These are phyloP conservation scores for Euphonia xanthogaster DNA, from an alignment of 2,797 vertebrate species.

Conservation along the genomic window DNA sequence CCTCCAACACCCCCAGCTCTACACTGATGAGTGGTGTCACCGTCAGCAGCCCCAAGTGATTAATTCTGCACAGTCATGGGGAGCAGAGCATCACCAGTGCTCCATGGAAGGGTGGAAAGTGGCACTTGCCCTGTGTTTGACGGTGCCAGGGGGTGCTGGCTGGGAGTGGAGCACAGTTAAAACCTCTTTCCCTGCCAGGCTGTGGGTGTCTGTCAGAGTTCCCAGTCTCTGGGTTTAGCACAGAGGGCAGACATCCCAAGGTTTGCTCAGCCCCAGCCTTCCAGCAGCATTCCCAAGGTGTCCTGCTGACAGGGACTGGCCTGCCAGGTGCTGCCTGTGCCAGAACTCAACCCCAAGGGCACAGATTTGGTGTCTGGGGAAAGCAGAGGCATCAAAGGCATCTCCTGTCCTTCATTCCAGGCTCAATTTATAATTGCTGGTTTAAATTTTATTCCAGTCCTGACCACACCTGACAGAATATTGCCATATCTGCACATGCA, in stretches of 20 bases:
- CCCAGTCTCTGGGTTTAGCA: rapidly evolving
- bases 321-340: not conserved
- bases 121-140: not conserved
- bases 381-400: not conserved
- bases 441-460: not conserved
- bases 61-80: not conserved
- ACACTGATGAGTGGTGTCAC: not conserved
- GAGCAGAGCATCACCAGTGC: not conserved
- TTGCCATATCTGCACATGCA: not conserved
- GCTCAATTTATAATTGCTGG: not conserved
- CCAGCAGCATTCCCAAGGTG: not conserved
- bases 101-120: not conserved
- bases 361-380: not conserved
- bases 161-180: not conserved
- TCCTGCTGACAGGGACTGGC: not conserved
- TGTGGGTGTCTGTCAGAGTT: not conserved
- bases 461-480: not conserved
- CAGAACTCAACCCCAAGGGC: not conserved
- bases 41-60: not conserved
- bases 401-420: not conserved
- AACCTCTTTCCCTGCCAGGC: not conserved
- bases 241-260: not conserved
- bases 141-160: not conserved
- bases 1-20: not conserved
- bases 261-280: not conserved